Conservation (phyloP, 2,113 vertebrate genomes). For the Centrocercus urophasianus region DNA sequence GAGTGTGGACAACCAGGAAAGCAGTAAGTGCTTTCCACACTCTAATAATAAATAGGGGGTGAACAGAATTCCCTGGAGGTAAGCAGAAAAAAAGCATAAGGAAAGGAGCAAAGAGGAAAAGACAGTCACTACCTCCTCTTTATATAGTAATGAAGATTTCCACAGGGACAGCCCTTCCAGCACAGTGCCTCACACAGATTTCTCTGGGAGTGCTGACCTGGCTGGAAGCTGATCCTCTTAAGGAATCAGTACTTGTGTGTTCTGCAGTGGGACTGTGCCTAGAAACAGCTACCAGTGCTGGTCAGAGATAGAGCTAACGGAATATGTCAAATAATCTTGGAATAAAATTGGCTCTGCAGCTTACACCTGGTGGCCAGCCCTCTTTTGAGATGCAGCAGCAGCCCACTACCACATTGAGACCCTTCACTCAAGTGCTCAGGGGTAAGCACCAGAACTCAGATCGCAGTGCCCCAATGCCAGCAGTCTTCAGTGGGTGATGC, state of each 20-base stretch:
- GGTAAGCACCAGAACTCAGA: not conserved
- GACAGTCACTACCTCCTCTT: not conserved
- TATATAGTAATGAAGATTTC: constrained; percentile 10
- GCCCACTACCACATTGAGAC: not conserved
- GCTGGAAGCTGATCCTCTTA: not conserved
- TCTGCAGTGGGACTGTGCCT: not conserved
- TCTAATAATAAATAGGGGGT: not conserved
- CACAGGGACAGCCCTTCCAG: not conserved
- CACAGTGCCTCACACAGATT: not conserved
- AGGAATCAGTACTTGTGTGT: not conserved
- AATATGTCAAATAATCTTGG: not conserved
- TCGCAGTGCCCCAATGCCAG: rapidly evolving
- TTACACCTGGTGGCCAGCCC: not conserved
- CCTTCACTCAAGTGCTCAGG: not conserved
- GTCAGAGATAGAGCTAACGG: not conserved
- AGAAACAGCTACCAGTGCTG: not conserved
- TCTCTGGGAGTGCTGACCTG: not conserved
- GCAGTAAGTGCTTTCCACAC: not conserved
- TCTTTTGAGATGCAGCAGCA: not conserved
- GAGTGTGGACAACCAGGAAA: not conserved
- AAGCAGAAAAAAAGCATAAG: not conserved
- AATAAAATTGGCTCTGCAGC: not conserved
- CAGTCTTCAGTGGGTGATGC: not conserved
- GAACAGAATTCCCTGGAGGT: not conserved
- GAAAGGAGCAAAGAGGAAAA: not conserved